Evolutionary conservation across 2,888 invertebrate species (phyloP), one percentile per base, ranked within the genome.

Genomic region (Acleris cristana): DNA sequence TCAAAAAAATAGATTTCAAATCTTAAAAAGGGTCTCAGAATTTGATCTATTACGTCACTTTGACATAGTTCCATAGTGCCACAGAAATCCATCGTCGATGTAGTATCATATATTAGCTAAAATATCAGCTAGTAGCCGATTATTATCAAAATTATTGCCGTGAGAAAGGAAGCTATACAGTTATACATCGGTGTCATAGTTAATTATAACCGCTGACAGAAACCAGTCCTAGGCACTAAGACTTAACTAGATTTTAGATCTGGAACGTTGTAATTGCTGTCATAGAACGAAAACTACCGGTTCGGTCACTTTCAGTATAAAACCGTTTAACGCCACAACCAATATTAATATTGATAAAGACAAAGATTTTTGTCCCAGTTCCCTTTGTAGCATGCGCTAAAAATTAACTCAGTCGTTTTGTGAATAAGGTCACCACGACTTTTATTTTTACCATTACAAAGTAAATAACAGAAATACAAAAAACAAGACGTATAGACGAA

Each of bases 131-230:
- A 40, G 4, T 14, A 40, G 14, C 40, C 40, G 40, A 40, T 14
- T 40, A 40, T 3, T 51, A 51, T 21, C n/a, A 57, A 40, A 40
- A 1, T 62, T 62, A 58, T 54, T 48, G 23, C 19, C 67, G 58
- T 67, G 67, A 58, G 67, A 67, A 67, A 57, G 67, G 67, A 67
- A 67, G 48, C 53, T 44, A 48, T 62, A 44, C 21, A 19, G 21
- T 19, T 26, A 14, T 54, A 63, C 54, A 57, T 64, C 64, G 30
- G 58, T 48, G 67, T 58, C 63, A 57, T 48, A 57, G 57, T 45
- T 62, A 62, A 67, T 67, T 63, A 67, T 63, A 67, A 57, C 45
- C 45, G 40, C 56, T 34, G 16, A 18, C 8, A 16, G 23, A 10
- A 63, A 67, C 67, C 58, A 23, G 67, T 67, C 63, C 62, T 58